Percentiles rank a stretch among this genome's conserved stretches.
Conservation (phyloP, 2,113 vertebrate genomes). For the Dolichotis patagonum region DNA sequence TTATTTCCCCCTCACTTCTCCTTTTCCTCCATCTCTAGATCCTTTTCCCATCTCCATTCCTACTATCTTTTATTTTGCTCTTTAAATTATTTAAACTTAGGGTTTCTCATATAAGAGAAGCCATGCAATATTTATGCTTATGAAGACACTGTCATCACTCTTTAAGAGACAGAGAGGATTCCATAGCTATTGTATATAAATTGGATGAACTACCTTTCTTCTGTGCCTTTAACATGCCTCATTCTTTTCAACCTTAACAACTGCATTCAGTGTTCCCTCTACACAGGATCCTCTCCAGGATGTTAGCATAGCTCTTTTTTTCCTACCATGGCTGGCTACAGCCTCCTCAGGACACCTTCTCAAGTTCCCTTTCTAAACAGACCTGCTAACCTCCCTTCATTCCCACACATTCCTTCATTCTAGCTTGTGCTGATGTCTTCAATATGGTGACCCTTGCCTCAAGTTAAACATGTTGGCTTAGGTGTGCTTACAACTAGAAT, state of each 20-base stretch:
- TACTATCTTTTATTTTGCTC: neutral
- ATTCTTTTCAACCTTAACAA: neutral
- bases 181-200: neutral
- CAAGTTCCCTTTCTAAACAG: neutral
- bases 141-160: neutral
- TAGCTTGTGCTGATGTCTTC: neutral
- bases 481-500: neutral
- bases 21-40: neutral
- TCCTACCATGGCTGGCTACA: rapidly evolving
- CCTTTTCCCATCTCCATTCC: neutral
- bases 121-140: neutral
- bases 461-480: neutral
- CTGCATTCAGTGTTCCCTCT: neutral
- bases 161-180: neutral
- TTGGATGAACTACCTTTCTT: neutral
- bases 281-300: neutral
- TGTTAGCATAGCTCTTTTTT: neutral
- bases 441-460: neutral
- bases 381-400: neutral
- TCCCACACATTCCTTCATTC: neutral
- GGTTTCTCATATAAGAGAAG: neutral
- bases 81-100: neutral
- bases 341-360: neutral
- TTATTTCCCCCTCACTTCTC: neutral
- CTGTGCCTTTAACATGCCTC: neutral